Percentiles rank a stretch among this genome's conserved stretches.
Conservation (phyloP, 2,113 vertebrate genomes). For the Thermophis baileyi region DNA sequence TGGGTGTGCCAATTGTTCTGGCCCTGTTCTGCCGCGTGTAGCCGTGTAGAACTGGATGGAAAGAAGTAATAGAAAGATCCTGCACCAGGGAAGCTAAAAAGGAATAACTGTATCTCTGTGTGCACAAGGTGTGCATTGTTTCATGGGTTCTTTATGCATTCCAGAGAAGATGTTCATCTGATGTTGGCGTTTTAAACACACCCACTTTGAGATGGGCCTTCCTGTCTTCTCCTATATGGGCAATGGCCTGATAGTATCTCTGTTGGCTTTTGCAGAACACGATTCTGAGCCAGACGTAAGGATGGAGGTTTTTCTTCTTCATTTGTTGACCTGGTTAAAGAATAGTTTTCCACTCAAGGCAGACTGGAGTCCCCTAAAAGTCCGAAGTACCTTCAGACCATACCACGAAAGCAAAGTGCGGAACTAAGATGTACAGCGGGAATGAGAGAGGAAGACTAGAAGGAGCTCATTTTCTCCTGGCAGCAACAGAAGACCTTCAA, state of each 20-base stretch:
- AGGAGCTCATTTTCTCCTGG: background rate
- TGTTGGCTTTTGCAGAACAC: no score
- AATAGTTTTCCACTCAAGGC: background rate
- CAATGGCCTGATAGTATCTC: background rate
- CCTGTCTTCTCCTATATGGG: no score
- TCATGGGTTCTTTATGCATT: background rate
- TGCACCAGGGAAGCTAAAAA: background rate
- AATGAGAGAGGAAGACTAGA: background rate
- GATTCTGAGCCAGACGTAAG: background rate
- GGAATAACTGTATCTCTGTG: accelerated
- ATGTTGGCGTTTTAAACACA: background rate
- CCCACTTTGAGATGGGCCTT: background rate
- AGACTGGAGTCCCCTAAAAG: background rate
- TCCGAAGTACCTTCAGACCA: background rate
- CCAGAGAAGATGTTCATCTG: background rate
- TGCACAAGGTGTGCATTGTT: background rate
- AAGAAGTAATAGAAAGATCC: background rate
- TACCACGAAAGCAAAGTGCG: background rate
- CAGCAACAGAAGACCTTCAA: background rate
- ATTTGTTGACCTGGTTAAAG: background rate
- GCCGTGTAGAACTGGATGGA: accelerated
- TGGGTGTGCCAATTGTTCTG: background rate
- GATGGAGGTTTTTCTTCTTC: background rate
- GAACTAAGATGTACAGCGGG: background rate
- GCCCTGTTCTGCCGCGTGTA: background rate